Evolutionary conservation across 2,113 vertebrate genomes (phyloP), one percentile per base, ranked within the genome.

Genomic region (Psittacus erithacus): DNA sequence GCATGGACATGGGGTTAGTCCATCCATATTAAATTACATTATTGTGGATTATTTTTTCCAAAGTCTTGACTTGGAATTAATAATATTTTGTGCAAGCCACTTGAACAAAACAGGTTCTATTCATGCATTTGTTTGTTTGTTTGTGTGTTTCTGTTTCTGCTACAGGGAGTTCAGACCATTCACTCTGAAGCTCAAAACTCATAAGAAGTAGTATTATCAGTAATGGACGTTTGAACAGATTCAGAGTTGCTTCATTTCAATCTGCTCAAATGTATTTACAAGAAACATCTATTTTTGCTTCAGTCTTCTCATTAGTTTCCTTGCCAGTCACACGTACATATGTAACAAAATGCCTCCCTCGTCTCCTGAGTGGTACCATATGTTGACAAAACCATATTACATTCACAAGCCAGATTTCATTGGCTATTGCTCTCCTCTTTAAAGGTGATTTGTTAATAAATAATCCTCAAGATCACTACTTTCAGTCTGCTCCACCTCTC

Each of bases 341-440:
- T 85, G 57, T 63, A 87, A 82, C 44, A 88, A 79, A 91, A 31
- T 71, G 44, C 18, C 70, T 94, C 80, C 44, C 86, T 92, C 38
- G 27, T 94, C 88, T 77, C 80, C 53, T 59, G 91, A 95, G 88
- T 49, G 65, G 77, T 79, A 94, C 76, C 95, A 96, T 94, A 95
- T 96, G 96, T 70, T 74, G 52, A 77, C 53, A 91, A 85, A 95
- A 91, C 20, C 76, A 9, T 53, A 81, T 86, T 95, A 93, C 92
- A 84, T 86, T 90, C 74, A 91, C 74, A 76, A 79, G 77, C n/a
- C 92, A 92, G 74, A 92, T 85, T 93, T 94, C 78, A 33, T n/a
- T 94, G 92, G 90, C 88, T 93, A 88, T 95, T 93, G 88, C 95
- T 90, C 55, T 94, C 63, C 55, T 57, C 46, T 92, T 91, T 69